Evolutionary conservation across 2,113 vertebrate genomes (phyloP), one percentile per base, ranked within the genome.

Genomic region (Colius striatus): DNA sequence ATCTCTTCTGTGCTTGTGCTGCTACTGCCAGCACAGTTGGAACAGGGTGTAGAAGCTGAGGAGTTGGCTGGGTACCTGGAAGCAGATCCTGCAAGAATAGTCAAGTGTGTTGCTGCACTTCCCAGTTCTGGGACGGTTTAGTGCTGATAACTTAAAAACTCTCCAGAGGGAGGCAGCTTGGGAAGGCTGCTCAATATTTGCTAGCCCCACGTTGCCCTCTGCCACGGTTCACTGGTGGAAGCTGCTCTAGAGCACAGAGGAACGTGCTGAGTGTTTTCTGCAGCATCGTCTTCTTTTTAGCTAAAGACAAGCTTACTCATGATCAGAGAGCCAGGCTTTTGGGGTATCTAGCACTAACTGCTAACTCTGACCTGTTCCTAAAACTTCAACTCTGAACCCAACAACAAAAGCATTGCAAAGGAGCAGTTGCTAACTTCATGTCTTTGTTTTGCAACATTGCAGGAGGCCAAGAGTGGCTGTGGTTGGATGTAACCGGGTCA

Each of bases 161-260:
- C 60, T 34, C 82, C 65, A 53, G 29, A 32, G 55, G 55, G 70
- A 43, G 45, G 55, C 82, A 27, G 58, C 13, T 0, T 34, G 34
- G 18, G 30, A 84, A 65, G 81, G n/a, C 62, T 36, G 94, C 90
- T 94, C 95, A 93, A 13, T 93, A 6, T 67, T 81, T 91, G 68
- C 72, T 71, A 73, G 71, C 66, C 78, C 67, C 1, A 1, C 30
- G 61, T 55, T 74, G 63, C 70, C 21, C 48, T 63, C 41, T 94
- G 82, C 77, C 70, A 11, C 60, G 22, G 72, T 54, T 94, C 41
- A 1, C 41, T 80, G 26, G 61, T 30, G 20, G 82, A 60, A 63
- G 57, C 75, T 6, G 32, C 67, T 57, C 16, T 45, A 9, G 62
- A 36, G 62, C 9, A 5, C 5, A 17, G 32, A 79, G 20, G 47